Base-by-base conservation (phyloP, 2,113 vertebrate species). In the Coptodon bakossiorum region DNA sequence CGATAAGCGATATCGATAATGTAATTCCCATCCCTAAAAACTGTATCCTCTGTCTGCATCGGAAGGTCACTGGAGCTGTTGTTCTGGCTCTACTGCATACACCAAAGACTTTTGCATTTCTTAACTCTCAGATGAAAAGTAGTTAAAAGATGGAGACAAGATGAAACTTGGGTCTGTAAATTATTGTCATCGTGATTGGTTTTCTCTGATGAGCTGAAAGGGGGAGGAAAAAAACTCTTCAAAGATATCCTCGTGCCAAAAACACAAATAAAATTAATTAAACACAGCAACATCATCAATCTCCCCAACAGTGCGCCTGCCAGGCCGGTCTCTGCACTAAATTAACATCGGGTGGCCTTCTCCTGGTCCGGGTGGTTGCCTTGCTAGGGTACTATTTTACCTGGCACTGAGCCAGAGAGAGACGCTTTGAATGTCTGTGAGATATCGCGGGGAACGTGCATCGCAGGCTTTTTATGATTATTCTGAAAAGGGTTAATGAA, bases 201-300 rank as follows among this genome's bases (percentile, higher is more conserved):
- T 94, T 95, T 82, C 78, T 83, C 85, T 88, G 87, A 91, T 84
- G 84, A 83, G 54, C 12, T 6, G 12, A 87, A 45, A 45, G 27
- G 40, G 22, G 22, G 40, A 45, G 40, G 7, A 38, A 27, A 81
- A 86, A 89, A 87, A 50, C 81, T 10, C 22, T 11, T 17, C 73
- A 83, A 59, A 91, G 53, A 82, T 45, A 81, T 61, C 36, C 52
- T 56, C 9, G 19, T 86, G 93, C 94, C 93, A 95, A 93, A 94
- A 95, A 92, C 86, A 91, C 88, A 94, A 95, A 96, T 94, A 88
- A 94, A 94, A 94, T 92, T 94, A 95, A 96, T 96, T 94, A 95
- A 96, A 94, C 73, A 43, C 88, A 93, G 86, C 85, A 92, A 88
- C 92, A 90, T 93, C 92, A 95, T 95, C 94, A 94, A 92, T 94